Evolutionary conservation across 2,797 vertebrate species (phyloP), one percentile per base, ranked within the genome.

Genomic region (Cossypha polioptera): DNA sequence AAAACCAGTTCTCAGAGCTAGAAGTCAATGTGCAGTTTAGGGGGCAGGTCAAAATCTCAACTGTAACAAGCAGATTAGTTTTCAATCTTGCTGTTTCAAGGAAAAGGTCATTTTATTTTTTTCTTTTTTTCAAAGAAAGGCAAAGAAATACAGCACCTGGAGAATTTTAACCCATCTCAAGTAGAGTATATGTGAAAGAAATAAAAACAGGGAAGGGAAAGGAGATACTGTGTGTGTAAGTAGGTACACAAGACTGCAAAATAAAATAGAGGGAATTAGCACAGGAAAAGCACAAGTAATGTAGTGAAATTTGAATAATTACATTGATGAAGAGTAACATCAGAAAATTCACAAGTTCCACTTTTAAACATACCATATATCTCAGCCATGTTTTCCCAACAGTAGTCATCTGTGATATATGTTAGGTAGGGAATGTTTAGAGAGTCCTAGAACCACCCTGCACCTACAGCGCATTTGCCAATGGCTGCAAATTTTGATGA

Each of bases 21-120:
- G 36, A 81, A 90, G 81, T 88, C 79, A 92, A 66, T 17, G 76
- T 77, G 63, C 69, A 80, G 38, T 73, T 93, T 81, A 73, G 40
- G 63, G 71, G 65, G 54, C 62, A 90, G 73, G 69, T 94, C 76
- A 95, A 81, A 90, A 88, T 91, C 62, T 62, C 66, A 71, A n/a
- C n/a, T 62, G 19, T 80, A 93, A 86, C 33, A 77, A 63, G 78
- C 53, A 85, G 86, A 91, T 86, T 61, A 45, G 51, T 88, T 96
- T 90, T 65, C 90, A 66, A 50, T 86, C 72, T 55, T 85, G 14
- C 26, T 67, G 35, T 55, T 92, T 88, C 48, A 67, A 79, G 58
- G 16, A 83, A 92, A 94, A 69, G 36, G 33, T 72, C 16, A 5
- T 54, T 51, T 58, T 21, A 5, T 38, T 29, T 53, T 35, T 25